phyloP scores from a whole-genome alignment of 2,797 vertebrate species.

The Myiothlypis chrysogaster region DNA sequence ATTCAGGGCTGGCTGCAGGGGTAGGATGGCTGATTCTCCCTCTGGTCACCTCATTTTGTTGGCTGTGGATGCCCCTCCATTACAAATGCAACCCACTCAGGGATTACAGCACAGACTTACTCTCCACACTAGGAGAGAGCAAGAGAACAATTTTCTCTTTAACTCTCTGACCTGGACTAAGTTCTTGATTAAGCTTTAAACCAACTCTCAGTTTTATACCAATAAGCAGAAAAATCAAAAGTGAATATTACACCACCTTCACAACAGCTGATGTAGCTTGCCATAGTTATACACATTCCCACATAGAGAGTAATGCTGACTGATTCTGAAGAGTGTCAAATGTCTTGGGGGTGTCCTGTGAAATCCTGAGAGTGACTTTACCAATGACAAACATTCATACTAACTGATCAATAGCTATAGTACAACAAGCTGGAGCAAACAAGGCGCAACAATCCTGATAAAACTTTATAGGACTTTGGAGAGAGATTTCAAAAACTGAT shows the following conservation, averaged over 20 bases:
- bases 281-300: not conserved
- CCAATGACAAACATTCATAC: not conserved
- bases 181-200: not conserved
- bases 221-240: not conserved
- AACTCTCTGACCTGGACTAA: not conserved
- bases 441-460: not conserved
- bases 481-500: not conserved
- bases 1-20: not conserved
- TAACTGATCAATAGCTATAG: not conserved
- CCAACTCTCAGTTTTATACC: not conserved
- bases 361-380: not conserved
- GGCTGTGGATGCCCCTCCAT: not conserved
- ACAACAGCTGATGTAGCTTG: not conserved
- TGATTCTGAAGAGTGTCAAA: not conserved
- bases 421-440: not conserved
- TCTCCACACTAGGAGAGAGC: not conserved
- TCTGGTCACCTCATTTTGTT: accelerated
- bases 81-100: not conserved
- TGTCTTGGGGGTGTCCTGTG: not conserved
- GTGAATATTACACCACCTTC: not conserved
- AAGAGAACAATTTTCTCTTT: not conserved
- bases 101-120: not conserved
- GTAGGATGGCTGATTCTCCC: not conserved
- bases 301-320: not conserved
- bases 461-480: not conserved